A percentile compares a stretch with the other conserved stretches of the same genome.
Evolutionary conservation across 2,888 invertebrate genomes (phyloP).

Genomic region (Phragmatobia fuliginosa): DNA sequence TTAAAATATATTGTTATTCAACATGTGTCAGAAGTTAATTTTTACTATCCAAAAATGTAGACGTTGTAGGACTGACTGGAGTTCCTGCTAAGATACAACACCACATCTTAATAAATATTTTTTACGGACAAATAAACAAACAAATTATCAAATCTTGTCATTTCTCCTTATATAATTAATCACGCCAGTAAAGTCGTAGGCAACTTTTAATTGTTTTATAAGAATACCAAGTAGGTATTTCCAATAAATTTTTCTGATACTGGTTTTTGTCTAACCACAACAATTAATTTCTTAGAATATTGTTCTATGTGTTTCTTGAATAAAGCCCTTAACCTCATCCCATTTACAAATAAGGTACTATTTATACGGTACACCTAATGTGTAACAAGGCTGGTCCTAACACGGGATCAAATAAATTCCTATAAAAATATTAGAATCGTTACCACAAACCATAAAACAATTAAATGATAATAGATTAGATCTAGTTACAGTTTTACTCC

Average conservation of each 20-base stretch:
- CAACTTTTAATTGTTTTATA: no score
- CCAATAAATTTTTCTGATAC: neutral
- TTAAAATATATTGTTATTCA: no score
- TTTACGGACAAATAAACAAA: no score
- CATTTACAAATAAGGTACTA: constrained; percentile 14
- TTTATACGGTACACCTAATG: neutral
- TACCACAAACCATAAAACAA: neutral
- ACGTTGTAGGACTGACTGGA: no score
- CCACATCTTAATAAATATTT: no score
- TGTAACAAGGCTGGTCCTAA: constrained; percentile 8
- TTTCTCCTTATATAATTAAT: no score
- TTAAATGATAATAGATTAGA: constrained; percentile 1
- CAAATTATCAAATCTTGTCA: no score
- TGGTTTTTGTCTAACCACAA: neutral
- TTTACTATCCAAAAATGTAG: no score
- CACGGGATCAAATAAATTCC: constrained; percentile 6
- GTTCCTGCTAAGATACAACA: no score
- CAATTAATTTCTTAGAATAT: neutral
- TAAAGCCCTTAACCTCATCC: constrained; percentile 25
- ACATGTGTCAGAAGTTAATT: no score
- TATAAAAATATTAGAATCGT: constrained; percentile 2
- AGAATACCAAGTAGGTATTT: neutral
- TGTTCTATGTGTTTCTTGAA: constrained; percentile 7
- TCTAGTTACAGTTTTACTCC: constrained; percentile 2
- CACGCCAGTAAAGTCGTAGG: no score